Conservation (phyloP, 1,140 invertebrate species). For the Portunus trituberculatus region DNA sequence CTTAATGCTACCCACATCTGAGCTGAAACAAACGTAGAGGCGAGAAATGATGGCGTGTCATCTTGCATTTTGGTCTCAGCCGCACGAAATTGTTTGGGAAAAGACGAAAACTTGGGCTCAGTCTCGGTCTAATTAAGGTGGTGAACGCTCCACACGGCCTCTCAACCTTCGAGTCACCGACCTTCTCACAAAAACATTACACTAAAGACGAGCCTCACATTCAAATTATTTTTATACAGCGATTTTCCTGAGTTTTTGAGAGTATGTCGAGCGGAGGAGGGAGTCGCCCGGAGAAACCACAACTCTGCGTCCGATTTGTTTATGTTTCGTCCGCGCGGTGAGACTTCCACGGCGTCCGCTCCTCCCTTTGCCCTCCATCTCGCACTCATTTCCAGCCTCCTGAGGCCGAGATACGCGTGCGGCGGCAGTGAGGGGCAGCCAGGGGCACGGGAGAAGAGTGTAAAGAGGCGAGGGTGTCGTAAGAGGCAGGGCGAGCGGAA, state of each 20-base stretch:
- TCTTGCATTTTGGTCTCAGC: background rate
- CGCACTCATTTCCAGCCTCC: constrained; percentile 18
- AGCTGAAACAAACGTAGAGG: background rate
- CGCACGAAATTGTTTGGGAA: constrained; percentile 30
- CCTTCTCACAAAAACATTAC: constrained; percentile 71
- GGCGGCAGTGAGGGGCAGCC: background rate
- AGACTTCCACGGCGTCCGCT: background rate
- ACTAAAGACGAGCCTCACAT: constrained; percentile 72
- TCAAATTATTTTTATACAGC: constrained; percentile 74
- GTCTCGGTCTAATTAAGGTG: constrained; percentile 66
- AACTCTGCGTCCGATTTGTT: constrained; percentile 1
- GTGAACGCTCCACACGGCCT: constrained; percentile 65
- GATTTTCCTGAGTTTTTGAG: constrained; percentile 74
- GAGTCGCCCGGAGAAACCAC: background rate
- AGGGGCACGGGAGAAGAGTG: background rate
- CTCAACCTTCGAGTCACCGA: constrained; percentile 65
- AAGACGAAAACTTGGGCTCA: background rate
- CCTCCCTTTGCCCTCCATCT: background rate
- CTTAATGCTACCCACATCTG: background rate
- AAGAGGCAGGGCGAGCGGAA: background rate
- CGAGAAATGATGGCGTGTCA: background rate
- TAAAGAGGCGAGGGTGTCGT: background rate
- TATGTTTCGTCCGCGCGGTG: constrained; percentile 22
- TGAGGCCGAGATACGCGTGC: background rate
- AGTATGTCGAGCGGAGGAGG: constrained; percentile 66